Conservation (phyloP, 2,797 vertebrate genomes). For the Antrozous pallidus region DNA sequence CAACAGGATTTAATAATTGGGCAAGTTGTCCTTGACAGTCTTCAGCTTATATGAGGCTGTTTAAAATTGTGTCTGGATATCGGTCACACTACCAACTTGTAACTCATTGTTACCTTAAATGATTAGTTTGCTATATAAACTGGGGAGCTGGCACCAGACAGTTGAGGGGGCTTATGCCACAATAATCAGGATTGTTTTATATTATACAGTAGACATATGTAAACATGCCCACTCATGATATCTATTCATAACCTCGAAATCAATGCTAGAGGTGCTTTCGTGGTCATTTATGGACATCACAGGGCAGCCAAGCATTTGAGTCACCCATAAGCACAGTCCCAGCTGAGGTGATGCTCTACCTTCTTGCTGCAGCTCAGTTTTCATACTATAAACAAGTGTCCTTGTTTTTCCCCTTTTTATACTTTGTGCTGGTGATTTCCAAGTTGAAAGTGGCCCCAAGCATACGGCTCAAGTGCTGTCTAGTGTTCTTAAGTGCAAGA, state of each 20-base stretch:
- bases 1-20: background rate
- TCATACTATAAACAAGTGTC: background rate
- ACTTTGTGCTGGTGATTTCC: background rate
- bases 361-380: background rate
- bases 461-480: background rate
- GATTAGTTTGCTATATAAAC: background rate
- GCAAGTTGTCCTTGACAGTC: background rate
- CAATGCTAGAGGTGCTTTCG: background rate
- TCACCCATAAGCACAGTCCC: rapidly evolving
- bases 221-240: background rate
- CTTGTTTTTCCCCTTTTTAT: background rate
- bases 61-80: background rate
- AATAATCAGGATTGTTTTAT: background rate
- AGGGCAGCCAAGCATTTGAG: background rate
- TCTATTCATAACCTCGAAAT: background rate
- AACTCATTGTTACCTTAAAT: background rate
- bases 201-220: background rate
- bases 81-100: background rate
- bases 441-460: background rate
- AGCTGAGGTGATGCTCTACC: background rate
- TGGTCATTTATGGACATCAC: background rate
- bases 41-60: background rate
- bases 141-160: background rate
- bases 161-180: background rate
- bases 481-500: background rate